Evolutionary conservation across 35 echinoderm and acorn worm genomes (phyloP), one percentile per base, ranked within the genome.

Genomic region (Ophioderma brevispina): DNA sequence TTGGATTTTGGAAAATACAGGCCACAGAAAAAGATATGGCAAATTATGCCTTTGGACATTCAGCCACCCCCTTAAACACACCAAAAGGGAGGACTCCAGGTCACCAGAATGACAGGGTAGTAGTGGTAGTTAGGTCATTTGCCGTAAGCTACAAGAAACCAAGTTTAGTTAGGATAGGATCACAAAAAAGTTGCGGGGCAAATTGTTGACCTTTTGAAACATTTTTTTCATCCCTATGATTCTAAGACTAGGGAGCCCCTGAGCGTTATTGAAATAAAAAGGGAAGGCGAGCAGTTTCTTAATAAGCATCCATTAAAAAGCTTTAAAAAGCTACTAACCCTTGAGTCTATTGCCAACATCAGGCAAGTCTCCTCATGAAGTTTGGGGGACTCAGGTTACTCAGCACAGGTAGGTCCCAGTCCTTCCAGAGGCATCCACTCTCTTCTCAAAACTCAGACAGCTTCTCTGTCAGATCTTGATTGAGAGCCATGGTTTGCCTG

Each of bases 381-480:
- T 35, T 75, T 19, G 40, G 40, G 14, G 84, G 88, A 75, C 95
- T 93, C 30, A 98, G 39, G 14, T 81, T 85, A 18, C 42, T 78
- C 36, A 98, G 80, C 49, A 92, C 36, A 0, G 96, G 96, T 23
- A 98, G 90, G 77, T 95, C 90, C 96, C 96, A 98, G 36, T 98
- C 91, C 56, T 98, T 93, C 4, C n/a, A n/a, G 95, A 64, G 28
- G 64, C 38, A 75, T 98, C 93, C 40, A 98, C 96, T 79, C 93
- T 81, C 56, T 78, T 92, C 75, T 92, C 90, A n/a, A 84, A 98
- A 98, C 83, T 98, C 93, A 13, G 55, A 59, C 76, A 98, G 90
- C 56, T 94, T 98, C 82, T 95, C 93, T 19, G 82, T 92, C 78
- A 95, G 84, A 18, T 92, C 50, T 81, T 35, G 95, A 82, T 76